These are phyloP conservation scores for Chloromyia formosa DNA, from an alignment of 2,888 invertebrate genomes.

Conservation along the genomic window DNA sequence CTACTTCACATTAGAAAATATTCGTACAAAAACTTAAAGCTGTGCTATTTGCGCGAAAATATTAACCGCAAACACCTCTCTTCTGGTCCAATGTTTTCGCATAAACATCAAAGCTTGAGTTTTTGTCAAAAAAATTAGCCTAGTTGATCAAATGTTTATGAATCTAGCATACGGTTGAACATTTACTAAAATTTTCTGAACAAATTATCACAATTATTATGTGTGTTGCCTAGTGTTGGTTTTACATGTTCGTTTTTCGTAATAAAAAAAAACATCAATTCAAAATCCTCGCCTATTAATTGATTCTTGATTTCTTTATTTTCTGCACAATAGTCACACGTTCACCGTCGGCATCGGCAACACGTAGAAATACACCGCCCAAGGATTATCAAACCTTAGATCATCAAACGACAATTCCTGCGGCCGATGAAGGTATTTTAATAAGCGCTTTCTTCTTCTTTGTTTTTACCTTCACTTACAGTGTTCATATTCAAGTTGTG, in stretches of 20 bases:
- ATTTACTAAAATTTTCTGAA: slow-evolving; percentile 22
- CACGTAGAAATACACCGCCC: slow-evolving; percentile 59
- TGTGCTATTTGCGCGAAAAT: too few species aligned
- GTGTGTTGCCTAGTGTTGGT: slow-evolving; percentile 48
- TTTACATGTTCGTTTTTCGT: not conserved
- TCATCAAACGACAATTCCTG: slow-evolving; percentile 49
- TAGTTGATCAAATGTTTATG: too few species aligned
- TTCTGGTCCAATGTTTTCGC: too few species aligned
- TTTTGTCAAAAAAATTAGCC: too few species aligned
- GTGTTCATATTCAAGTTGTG: not conserved
- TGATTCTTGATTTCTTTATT: slow-evolving; percentile 38
- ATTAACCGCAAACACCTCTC: too few species aligned
- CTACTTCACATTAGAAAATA: too few species aligned
- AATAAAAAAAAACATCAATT: slow-evolving; percentile 37
- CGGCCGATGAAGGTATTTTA: slow-evolving; percentile 57
- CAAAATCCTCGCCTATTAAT: not conserved
- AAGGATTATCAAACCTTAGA: slow-evolving; percentile 58
- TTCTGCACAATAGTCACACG: slow-evolving; percentile 53
- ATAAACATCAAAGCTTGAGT: too few species aligned
- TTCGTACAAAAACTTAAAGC: too few species aligned
- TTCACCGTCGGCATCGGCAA: slow-evolving; percentile 54
- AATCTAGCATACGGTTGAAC: too few species aligned
- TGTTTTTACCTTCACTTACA: not conserved
- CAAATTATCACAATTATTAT: slow-evolving; percentile 29
- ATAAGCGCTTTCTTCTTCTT: too few species aligned